A percentile compares a stretch with the other conserved stretches of the same genome.
Conservation (phyloP, 2,797 vertebrate species). For the Brachyrhaphis roseni region DNA sequence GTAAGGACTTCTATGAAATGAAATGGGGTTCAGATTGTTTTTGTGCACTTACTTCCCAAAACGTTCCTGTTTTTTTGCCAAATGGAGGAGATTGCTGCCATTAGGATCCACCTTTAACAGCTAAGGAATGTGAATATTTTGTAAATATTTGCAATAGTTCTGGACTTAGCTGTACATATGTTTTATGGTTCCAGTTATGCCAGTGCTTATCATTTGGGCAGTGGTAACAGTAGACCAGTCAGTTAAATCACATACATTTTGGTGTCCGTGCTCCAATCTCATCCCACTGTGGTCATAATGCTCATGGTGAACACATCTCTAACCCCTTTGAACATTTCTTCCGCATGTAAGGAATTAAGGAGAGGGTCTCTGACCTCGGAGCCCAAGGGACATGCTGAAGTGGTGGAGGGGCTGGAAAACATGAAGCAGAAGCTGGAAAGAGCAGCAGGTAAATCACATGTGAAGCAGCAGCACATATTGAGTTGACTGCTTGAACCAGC, state of each 20-base stretch:
- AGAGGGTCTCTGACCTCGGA: neutral
- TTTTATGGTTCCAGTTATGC: neutral
- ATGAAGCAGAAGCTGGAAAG: neutral
- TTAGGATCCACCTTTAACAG: neutral
- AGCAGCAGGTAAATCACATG: constrained; percentile 1
- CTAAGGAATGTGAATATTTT: neutral
- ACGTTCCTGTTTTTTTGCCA: neutral
- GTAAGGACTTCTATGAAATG: neutral
- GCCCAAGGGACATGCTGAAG: neutral
- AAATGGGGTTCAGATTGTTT: neutral
- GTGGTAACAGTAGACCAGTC: neutral
- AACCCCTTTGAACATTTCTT: neutral
- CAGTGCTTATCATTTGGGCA: neutral
- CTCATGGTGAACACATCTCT: neutral
- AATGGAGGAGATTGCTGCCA: neutral
- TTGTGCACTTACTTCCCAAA: neutral
- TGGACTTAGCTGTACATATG: neutral
- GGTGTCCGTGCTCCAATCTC: neutral
- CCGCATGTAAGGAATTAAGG: neutral
- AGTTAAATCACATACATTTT: neutral
- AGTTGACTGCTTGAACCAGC: neutral
- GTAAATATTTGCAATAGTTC: neutral
- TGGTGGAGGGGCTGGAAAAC: neutral
- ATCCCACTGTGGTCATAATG: neutral
- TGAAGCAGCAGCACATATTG: neutral